Evolutionary conservation across 2,113 vertebrate species (phyloP), one percentile per base, ranked within the genome.

Genomic region (Orycteropus afer): DNA sequence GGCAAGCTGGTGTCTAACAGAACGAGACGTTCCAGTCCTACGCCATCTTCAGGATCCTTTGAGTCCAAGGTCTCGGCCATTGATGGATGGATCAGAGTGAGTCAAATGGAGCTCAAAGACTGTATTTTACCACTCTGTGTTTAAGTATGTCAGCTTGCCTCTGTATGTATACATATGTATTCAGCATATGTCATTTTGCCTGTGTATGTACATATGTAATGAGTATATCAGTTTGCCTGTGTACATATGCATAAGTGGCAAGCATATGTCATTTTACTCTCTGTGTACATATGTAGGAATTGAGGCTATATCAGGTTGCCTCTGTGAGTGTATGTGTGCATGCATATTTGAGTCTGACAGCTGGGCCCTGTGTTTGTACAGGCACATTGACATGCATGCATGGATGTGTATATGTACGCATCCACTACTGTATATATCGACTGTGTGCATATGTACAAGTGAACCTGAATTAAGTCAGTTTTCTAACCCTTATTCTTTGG

Each of bases 161-260:
- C 89, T 97, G 95, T 96, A 95, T 97, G 96, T 95, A 97, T 94
- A 97, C 97, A 97, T 97, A 97, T 76, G 86, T 96, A 92, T 34
- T 63, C 61, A 96, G 76, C 96, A 97, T 97, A 97, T 97, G 96
- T 65, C 97, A 96, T 95, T 97, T 97, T 96, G 96, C 88, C 91
- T 96, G 85, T 93, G 79, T 96, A 55, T 94, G 80, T 97, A 94
- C 83, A 97, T 97, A 97, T 91, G 95, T 95, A 90, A 86, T 82
- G 85, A 96, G 67, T 83, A 34, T 85, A 90, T 97, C 96, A 95
- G 86, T 96, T 97, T 97, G 90, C 86, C 93, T 97, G 86, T 89
- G 93, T 95, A 86, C 94, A 95, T 96, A 96, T 95, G 81, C 95
- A 32, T 82, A 96, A 97, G 96, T 61, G 63, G 55, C 92, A 93